Evolutionary conservation across 2,113 vertebrate genomes (phyloP), one percentile per base, ranked within the genome.

Genomic region (Gadus macrocephalus): DNA sequence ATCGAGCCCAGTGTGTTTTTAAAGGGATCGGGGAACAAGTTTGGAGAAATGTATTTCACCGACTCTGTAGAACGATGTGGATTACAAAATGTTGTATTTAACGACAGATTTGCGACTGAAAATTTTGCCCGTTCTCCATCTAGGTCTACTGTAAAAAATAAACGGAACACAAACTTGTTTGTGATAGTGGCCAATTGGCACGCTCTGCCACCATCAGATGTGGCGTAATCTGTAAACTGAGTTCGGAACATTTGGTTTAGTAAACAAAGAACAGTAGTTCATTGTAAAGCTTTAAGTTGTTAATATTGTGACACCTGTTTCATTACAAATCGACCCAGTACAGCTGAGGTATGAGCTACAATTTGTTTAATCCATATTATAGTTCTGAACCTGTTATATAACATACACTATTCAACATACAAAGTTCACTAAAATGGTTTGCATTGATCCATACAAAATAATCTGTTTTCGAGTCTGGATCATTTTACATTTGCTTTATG

Each of bases 341-440:
- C 15, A 58, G 16, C 55, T 58, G 3, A 14, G 53, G 55, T 17
- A 14, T n/a, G 55, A 35, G 17, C 9, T 61, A 31, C 27, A 64
- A 17, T n/a, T 58, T 19, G 19, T 1, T 72, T n/a, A 67, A 15
- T 27, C 15, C 53, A 19, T 67, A 28, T 16, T 1, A 49, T 15
- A 15, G 69, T 66, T 14, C 66, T 63, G 62, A 76, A 89, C 84
- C 80, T 90, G 87, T 90, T 90, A 86, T 76, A 68, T 15, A 53
- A 71, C 14, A 56, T 56, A 55, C 15, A 42, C 1, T 55, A 55
- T 22, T 62, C 14, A 25, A 9, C 58, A 25, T 60, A 22, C 12
- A 64, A 49, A 49, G 11, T 2, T 38, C 20, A 3, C 17, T 63
- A 58, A 68, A 67, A 22, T 25, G 14, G 25, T 22, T 49, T 35